Conservation (phyloP, 2,888 invertebrate genomes). For the Chloroclystis v-ata region DNA sequence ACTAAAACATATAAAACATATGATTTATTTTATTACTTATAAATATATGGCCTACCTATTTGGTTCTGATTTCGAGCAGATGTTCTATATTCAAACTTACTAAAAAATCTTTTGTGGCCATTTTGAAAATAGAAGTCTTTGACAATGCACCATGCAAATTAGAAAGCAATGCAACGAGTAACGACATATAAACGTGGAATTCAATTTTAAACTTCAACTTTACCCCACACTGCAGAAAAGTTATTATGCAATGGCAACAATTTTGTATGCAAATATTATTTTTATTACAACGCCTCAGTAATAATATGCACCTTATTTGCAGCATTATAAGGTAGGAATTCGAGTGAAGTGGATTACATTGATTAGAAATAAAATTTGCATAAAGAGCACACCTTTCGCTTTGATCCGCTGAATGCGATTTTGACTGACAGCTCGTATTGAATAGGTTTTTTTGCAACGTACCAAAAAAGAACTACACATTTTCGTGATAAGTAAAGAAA, state of each 20-base stretch:
- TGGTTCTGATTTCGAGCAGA: conserved; percentile 47
- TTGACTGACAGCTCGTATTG: conserved; percentile 67
- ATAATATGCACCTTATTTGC: conserved; percentile 29
- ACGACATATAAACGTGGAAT: conserved; percentile 30
- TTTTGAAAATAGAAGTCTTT: conserved; percentile 72
- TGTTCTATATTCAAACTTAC: conserved; percentile 70
- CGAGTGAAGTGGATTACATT: conserved; percentile 13
- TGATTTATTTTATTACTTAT: no score
- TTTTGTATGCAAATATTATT: conserved; percentile 41
- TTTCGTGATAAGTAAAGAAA: conserved; percentile 1
- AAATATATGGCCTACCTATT: no score
- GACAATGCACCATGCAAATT: conserved; percentile 76
- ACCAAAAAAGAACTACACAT: conserved; percentile 21
- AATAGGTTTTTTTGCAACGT: conserved; percentile 35
- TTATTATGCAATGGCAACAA: conserved; percentile 41
- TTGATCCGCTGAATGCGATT: conserved; percentile 68
- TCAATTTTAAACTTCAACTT: conserved; percentile 33
- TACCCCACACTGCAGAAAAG: conserved; percentile 34
- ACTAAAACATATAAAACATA: no score
- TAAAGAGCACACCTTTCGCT: conserved; percentile 70
- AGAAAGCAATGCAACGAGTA: conserved; percentile 41
- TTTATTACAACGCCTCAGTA: conserved; percentile 36
- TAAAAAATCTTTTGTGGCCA: conserved; percentile 76
- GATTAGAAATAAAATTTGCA: conserved; percentile 63
- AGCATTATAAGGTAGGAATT: conserved; percentile 32